These are phyloP conservation scores for Radopholus similis DNA, from an alignment of 1,140 invertebrate genomes.

Conservation along the genomic window DNA sequence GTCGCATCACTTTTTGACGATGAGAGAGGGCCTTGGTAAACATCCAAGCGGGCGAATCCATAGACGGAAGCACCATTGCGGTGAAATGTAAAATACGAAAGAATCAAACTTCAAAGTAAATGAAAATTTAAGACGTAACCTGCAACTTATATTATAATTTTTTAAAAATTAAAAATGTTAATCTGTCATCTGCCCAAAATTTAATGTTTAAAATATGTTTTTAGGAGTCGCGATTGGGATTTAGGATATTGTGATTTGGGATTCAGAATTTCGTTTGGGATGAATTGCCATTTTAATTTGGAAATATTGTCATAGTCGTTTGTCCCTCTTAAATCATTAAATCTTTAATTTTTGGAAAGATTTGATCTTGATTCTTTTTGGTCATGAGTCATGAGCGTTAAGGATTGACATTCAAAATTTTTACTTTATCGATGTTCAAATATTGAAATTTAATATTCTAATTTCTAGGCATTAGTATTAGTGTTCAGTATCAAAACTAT, in stretches of 20 bases:
- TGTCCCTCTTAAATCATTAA: no score
- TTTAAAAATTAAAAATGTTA: not conserved
- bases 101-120: not conserved
- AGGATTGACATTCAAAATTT: no score
- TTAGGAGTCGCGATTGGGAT: no score
- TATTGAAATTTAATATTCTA: no score
- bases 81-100: not conserved
- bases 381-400: no score
- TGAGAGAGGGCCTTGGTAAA: conserved; percentile 64
- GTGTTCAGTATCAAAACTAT: no score
- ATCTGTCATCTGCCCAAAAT: not conserved
- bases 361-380: no score
- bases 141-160: not conserved
- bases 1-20: conserved; percentile 70
- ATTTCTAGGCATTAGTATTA: no score
- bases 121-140: not conserved
- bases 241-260: no score
- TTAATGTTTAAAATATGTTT: not conserved
- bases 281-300: not conserved
- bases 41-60: conserved; percentile 51
- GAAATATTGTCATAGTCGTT: not conserved
- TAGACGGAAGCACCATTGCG: not conserved
- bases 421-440: no score
- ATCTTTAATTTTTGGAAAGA: no score
- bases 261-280: not conserved